Base-by-base conservation (phyloP, 2,113 vertebrate genomes). In the Gallinago media region DNA sequence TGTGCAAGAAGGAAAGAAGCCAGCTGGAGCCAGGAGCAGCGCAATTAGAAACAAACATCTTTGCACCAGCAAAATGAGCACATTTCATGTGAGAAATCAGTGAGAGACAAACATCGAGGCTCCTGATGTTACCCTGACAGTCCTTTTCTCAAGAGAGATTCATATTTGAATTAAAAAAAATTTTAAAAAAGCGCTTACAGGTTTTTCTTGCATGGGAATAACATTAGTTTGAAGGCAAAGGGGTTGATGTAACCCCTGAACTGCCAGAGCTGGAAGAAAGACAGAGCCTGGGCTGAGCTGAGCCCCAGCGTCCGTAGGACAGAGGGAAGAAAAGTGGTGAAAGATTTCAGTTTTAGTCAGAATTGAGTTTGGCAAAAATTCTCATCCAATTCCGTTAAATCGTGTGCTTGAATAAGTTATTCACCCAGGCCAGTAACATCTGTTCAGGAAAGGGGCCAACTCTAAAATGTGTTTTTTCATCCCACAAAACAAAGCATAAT, bases 371-470 rank as follows among this genome's bases (percentile, higher is more conserved):
- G 96, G 94, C 96, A 97, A 95, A 96, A 96, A 84, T 84, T 94
- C 73, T 92, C 49, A 49, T 93, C 62, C 72, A 87, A 87, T 95
- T 95, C 90, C 86, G 31, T 58, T 95, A 91, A 86, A 86, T 84
- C 12, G 4, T 86, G 56, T 78, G 68, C 79, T 92, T 91, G 92
- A 95, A 79, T 88, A 94, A 93, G 85, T 96, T 92, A 95, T 93
- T 96, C 85, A 96, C 82, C 61, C 94, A 92, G 92, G 83, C 96
- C 96, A 97, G 76, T 92, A 96, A 96, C 96, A 94, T 96, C 95
- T 96, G 94, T 87, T 96, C 88, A 92, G 96, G 95, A 96, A 94
- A 92, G 80, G 49, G 66, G 92, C 96, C 96, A 96, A 91, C n/a
- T 94, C 89, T 62, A 94, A 96, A 96, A 96, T 73, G 91, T 93